phyloP scores from a whole-genome alignment of 2,888 invertebrate species.

The Stenichneumon culpator region DNA sequence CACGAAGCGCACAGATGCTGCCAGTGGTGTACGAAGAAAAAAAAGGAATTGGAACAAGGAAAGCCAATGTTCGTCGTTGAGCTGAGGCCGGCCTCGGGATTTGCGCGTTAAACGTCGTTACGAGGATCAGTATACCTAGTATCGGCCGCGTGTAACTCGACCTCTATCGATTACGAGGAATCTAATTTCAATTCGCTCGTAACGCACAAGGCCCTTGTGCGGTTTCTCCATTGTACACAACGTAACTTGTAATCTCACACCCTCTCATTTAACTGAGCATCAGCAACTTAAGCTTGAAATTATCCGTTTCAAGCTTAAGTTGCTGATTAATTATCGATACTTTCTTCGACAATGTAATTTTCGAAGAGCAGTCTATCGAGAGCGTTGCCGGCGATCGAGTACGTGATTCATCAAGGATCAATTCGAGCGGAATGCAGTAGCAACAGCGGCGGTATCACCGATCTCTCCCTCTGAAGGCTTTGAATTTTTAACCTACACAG shows the following conservation, averaged over 20 bases:
- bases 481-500: conserved; percentile 56
- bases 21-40: neutral
- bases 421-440: conserved; percentile 46
- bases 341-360: neutral
- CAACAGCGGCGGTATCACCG: conserved; percentile 19
- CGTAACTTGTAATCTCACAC: neutral
- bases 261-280: neutral
- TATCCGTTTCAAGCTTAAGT: neutral
- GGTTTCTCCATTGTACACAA: neutral
- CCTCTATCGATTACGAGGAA: conserved; percentile 24
- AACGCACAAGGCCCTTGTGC: conserved; percentile 32
- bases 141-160: conserved; percentile 11
- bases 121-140: neutral
- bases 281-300: no score
- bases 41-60: neutral
- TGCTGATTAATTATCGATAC: neutral
- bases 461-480: conserved; percentile 29
- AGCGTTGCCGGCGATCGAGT: conserved; percentile 13
- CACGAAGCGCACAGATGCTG: no score
- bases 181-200: conserved; percentile 45
- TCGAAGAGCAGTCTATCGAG: neutral
- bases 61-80: neutral
- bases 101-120: conserved; percentile 15
- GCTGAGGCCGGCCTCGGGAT: neutral
- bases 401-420: conserved; percentile 46